phyloP scores from a whole-genome alignment of 2,797 vertebrate genomes.

The Parambassis ranga region DNA sequence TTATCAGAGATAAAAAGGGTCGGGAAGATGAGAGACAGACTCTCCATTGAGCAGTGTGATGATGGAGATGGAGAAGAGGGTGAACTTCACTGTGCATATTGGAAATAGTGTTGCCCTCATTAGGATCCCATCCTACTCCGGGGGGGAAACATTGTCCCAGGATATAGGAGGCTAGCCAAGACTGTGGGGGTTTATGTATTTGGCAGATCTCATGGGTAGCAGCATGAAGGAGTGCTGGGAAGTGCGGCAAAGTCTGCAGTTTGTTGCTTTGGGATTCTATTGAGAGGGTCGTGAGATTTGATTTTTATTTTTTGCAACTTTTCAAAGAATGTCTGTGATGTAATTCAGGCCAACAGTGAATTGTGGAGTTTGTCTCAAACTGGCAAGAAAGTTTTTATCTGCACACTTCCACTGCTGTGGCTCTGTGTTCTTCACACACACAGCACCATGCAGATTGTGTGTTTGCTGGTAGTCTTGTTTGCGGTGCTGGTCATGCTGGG shows the following conservation, averaged over 20 bases:
- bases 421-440: not conserved
- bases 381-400: not conserved
- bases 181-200: constrained; percentile 53
- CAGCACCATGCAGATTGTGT: constrained; percentile 53
- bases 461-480: constrained; percentile 62
- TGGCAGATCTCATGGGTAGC: constrained; percentile 37
- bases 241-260: constrained; percentile 16
- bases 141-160: constrained; percentile 47
- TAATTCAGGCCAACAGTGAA: not conserved
- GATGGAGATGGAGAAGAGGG: constrained; percentile 52
- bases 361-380: constrained; percentile 1
- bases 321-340: constrained; percentile 10
- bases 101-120: constrained; percentile 60
- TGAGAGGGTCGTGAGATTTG: constrained; percentile 19
- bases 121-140: constrained; percentile 63
- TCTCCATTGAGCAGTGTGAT: constrained; percentile 50
- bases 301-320: constrained; percentile 4
- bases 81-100: constrained; percentile 56
- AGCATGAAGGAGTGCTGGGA: constrained; percentile 48
- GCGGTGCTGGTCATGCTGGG: constrained; percentile 64
- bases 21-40: constrained; percentile 60
- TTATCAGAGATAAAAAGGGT: constrained; percentile 36
- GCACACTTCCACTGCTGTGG: not conserved
- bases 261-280: constrained; percentile 18
- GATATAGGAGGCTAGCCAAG: constrained; percentile 54